Conservation (phyloP, 2,113 vertebrate genomes). For the Rhipidura dahli region DNA sequence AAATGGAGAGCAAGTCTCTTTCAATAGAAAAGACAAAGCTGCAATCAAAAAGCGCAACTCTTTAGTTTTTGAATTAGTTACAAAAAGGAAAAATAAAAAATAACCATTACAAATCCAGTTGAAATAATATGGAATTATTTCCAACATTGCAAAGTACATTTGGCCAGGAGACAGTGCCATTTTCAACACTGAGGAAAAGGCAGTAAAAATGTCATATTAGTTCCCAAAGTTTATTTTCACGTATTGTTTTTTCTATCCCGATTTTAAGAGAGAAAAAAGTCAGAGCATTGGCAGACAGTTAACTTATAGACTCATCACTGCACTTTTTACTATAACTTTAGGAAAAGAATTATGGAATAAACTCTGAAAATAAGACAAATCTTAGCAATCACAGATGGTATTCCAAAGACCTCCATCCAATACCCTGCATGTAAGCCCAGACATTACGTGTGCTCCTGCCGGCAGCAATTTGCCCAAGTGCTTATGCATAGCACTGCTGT, state of each 20-base stretch:
- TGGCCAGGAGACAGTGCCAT: neutral
- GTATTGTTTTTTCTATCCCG: constrained; percentile 8
- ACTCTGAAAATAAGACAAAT: neutral
- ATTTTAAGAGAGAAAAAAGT: neutral
- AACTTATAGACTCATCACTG: neutral
- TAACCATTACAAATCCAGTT: neutral
- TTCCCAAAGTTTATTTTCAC: constrained; percentile 5
- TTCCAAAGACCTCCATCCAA: neutral
- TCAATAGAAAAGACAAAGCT: neutral
- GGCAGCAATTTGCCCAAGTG: neutral
- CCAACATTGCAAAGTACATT: neutral
- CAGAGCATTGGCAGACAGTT: neutral
- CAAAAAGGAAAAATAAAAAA: neutral
- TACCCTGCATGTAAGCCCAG: neutral
- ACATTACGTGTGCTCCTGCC: neutral
- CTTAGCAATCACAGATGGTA: neutral
- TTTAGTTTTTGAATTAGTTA: neutral
- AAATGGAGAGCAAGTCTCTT: neutral
- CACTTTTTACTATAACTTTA: neutral
- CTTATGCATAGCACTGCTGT: neutral
- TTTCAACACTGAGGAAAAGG: neutral
- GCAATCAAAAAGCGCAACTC: neutral
- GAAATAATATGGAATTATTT: neutral
- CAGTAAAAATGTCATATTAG: neutral
- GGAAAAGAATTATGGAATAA: neutral